Evolutionary conservation across 2,113 vertebrate genomes (phyloP).

Genomic region (Oncorhynchus kisutch): DNA sequence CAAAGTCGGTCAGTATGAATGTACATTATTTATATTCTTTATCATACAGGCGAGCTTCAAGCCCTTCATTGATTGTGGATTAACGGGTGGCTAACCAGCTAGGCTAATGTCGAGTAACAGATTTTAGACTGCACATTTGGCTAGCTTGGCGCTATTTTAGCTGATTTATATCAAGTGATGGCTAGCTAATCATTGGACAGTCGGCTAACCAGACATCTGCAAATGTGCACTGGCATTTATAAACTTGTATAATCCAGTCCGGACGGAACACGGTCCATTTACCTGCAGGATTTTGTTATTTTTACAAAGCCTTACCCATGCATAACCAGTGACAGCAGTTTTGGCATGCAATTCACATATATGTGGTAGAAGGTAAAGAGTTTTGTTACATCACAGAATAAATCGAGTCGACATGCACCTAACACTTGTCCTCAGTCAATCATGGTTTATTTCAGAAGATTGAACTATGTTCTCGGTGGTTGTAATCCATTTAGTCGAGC

Average conservation of each 20-base stretch:
- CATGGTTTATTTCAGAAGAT: constrained; percentile 16
- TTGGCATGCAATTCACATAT: background rate
- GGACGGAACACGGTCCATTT: background rate
- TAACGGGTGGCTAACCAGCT: background rate
- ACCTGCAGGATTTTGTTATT: background rate
- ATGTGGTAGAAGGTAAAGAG: background rate
- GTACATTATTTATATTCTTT: background rate
- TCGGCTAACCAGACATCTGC: background rate
- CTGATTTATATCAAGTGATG: background rate
- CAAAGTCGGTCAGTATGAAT: constrained; percentile 88
- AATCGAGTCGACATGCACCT: background rate
- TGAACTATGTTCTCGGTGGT: constrained; percentile 31
- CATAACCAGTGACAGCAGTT: background rate
- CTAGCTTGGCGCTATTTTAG: too few relatives aligned
- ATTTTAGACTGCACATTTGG: too few relatives aligned
- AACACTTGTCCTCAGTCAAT: background rate
- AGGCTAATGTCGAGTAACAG: background rate
- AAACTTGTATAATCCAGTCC: background rate
- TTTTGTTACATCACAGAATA: background rate
- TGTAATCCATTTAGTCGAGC: constrained; percentile 48
- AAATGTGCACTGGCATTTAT: background rate
- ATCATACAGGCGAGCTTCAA: background rate
- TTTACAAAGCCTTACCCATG: background rate
- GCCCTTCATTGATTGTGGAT: too few relatives aligned
- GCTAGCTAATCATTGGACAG: background rate